Evolutionary conservation across 2,888 invertebrate genomes (phyloP).

Genomic region (Myopa tessellatipennis): DNA sequence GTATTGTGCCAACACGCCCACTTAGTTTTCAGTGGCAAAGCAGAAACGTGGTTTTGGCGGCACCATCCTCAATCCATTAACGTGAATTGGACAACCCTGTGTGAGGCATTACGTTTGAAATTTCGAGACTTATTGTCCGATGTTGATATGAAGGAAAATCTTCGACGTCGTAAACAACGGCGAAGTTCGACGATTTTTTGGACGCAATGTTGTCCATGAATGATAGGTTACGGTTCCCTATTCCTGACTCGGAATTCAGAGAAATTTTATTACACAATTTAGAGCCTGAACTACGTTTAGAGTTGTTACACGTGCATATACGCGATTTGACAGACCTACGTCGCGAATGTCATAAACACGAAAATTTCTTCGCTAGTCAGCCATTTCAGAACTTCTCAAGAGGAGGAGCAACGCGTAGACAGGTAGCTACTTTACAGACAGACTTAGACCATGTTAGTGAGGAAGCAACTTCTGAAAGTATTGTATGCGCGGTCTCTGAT

Average conservation of each 20-base stretch:
- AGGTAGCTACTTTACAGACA: background rate
- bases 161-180: slow-evolving; percentile 29
- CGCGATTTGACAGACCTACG: background rate
- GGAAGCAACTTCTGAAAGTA: background rate
- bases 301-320: too few relatives aligned
- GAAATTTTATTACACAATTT: background rate
- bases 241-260: background rate
- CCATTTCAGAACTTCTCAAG: background rate
- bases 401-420: background rate
- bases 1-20: slow-evolving; percentile 20
- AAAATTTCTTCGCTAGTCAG: background rate
- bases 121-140: slow-evolving; percentile 1
- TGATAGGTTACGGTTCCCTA: background rate
- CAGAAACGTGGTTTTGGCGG: background rate
- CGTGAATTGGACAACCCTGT: too few relatives aligned
- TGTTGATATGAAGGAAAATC: slow-evolving; percentile 16
- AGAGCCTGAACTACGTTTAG: background rate
- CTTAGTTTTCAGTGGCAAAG: slow-evolving; percentile 27
- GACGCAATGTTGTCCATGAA: slow-evolving; percentile 7
- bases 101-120: too few relatives aligned
- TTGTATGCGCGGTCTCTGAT: background rate
- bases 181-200: slow-evolving; percentile 26
- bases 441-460: background rate
- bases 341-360: background rate
- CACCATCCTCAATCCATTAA: too few relatives aligned